phyloP scores from a whole-genome alignment of 2,888 invertebrate genomes.

The Troides oblongomaculatus region DNA sequence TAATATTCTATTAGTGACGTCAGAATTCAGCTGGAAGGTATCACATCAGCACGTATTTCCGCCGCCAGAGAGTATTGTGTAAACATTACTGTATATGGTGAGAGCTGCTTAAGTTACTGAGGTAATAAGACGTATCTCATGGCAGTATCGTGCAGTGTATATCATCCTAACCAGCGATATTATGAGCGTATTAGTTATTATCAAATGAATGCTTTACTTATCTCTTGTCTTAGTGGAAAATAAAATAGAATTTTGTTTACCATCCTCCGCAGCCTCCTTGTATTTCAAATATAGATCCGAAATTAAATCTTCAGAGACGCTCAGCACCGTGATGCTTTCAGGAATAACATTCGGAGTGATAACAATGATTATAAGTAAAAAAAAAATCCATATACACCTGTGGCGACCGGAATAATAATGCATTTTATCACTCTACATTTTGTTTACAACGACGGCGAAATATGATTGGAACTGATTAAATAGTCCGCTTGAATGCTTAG shows the following conservation, averaged over 20 bases:
- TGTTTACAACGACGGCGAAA: conserved; percentile 9
- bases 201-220: no score
- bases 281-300: conserved; percentile 40
- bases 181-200: no score
- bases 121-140: no score
- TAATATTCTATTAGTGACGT: no score
- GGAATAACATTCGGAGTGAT: background rate
- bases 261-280: conserved; percentile 39
- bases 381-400: background rate
- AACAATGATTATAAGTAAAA: background rate
- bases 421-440: conserved; percentile 23
- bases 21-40: no score
- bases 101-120: no score
- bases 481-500: conserved; percentile 10
- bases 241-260: conserved; percentile 1
- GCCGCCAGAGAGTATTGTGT: no score
- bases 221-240: no score
- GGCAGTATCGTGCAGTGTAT: no score
- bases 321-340: background rate
- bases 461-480: conserved; percentile 24
- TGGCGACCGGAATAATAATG: background rate
- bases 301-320: conserved; percentile 26
- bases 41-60: no score
- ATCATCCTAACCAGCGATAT: no score
- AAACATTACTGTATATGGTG: no score